Evolutionary conservation across 2,888 invertebrate species (phyloP).

Genomic region (Clepsis dumicolana): DNA sequence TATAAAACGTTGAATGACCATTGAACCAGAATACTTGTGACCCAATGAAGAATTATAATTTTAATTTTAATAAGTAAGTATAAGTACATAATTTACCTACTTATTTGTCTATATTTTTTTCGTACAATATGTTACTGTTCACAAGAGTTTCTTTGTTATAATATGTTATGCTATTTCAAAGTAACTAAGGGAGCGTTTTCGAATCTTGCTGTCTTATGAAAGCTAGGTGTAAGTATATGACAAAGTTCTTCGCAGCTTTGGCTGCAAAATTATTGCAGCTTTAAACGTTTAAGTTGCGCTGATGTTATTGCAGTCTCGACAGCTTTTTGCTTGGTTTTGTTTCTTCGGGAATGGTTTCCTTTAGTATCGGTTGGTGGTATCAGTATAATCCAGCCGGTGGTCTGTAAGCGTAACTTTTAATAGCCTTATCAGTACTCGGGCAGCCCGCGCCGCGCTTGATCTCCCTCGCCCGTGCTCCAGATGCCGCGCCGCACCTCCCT

Average conservation of each 20-base stretch:
- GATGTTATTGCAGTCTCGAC: slow-evolving; percentile 52
- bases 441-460: slow-evolving; percentile 69
- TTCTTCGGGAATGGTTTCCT: slow-evolving; percentile 62
- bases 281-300: slow-evolving; percentile 54
- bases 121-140: too few relatives aligned
- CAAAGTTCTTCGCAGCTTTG: slow-evolving; percentile 52
- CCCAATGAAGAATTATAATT: too few relatives aligned
- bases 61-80: too few relatives aligned
- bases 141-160: too few relatives aligned
- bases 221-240: neutral
- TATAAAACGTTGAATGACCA: too few relatives aligned
- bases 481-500: slow-evolving; percentile 59
- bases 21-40: too few relatives aligned
- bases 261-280: slow-evolving; percentile 57
- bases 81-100: too few relatives aligned
- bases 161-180: neutral
- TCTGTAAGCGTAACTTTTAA: slow-evolving; percentile 82
- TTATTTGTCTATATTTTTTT: too few relatives aligned
- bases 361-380: slow-evolving; percentile 67
- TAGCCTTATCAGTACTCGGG: slow-evolving; percentile 80
- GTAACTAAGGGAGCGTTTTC: neutral
- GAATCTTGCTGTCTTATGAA: neutral
- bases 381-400: slow-evolving; percentile 70
- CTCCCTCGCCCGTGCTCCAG: slow-evolving; percentile 60
- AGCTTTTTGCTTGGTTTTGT: slow-evolving; percentile 54